Percentiles rank a stretch among this genome's conserved stretches.
Evolutionary conservation across 2,888 invertebrate species (phyloP).

Genomic region (Onchidella celtica): DNA sequence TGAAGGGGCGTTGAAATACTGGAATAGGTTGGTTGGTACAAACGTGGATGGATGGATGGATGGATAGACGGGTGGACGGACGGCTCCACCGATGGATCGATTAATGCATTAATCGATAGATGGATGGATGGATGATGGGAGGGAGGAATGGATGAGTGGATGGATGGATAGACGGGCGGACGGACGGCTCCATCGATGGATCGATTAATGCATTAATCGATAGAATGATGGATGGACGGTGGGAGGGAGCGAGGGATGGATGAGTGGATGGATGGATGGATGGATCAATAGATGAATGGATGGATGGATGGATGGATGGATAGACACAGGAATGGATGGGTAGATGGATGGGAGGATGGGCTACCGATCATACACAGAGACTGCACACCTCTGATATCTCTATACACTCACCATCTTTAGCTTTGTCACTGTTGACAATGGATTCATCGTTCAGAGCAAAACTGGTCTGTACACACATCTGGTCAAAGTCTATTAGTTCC

Average conservation of each 20-base stretch:
- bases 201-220: neutral
- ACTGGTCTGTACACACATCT: conserved; percentile 30
- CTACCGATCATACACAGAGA: neutral
- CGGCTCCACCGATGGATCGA: too few species aligned
- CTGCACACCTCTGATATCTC: neutral
- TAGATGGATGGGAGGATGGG: too few species aligned
- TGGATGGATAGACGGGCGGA: too few species aligned
- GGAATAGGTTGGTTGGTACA: too few species aligned
- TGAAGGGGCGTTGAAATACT: too few species aligned
- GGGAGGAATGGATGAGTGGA: too few species aligned
- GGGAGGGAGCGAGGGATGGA: neutral
- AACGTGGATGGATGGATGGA: too few species aligned
- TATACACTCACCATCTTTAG: neutral
- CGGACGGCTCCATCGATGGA: neutral
- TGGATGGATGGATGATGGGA: too few species aligned
- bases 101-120: too few species aligned
- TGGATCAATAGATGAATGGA: too few species aligned
- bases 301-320: neutral
- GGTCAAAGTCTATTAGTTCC: conserved; percentile 29
- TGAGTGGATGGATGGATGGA: too few species aligned
- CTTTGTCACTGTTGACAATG: conserved; percentile 12
- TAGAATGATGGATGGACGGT: neutral
- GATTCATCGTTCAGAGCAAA: conserved; percentile 27
- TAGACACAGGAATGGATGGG: neutral
- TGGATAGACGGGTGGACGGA: too few species aligned